These are phyloP conservation scores for Bufo bufo DNA, from an alignment of 2,113 vertebrate species.

Conservation along the genomic window DNA sequence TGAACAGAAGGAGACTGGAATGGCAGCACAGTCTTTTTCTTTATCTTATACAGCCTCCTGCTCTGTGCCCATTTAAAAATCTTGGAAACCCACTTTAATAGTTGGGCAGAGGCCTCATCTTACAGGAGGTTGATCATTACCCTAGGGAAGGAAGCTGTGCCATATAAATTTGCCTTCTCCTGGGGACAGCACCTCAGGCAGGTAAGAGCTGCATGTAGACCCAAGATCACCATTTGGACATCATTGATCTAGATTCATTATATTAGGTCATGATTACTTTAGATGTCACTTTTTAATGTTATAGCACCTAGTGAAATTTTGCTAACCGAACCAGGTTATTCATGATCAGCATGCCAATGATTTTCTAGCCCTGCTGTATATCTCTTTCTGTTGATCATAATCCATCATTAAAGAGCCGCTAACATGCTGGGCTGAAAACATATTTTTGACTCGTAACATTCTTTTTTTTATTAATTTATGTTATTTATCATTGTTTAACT, in stretches of 20 bases:
- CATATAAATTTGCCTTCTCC: neutral
- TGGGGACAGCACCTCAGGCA: neutral
- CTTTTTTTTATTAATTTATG: conserved; percentile 21
- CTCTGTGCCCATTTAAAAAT: too few relatives aligned
- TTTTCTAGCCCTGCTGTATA: neutral
- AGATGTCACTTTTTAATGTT: neutral
- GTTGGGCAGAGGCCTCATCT: neutral
- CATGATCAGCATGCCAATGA: neutral
- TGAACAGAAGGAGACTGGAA: too few relatives aligned
- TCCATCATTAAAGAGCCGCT: neutral
- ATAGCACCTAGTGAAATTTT: neutral
- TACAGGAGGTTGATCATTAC: too few relatives aligned
- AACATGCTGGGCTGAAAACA: neutral
- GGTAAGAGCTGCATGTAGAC: neutral
- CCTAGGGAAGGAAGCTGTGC: too few relatives aligned
- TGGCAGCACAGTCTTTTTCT: too few relatives aligned
- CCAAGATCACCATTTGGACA: neutral
- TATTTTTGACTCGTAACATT: neutral
- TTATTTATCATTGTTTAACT: conserved; percentile 26
- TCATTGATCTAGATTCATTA: neutral
- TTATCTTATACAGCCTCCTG: too few relatives aligned
- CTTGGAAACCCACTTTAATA: neutral
- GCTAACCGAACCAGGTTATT: neutral
- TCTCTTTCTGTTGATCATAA: conserved; percentile 9
- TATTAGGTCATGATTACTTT: neutral